Evolutionary conservation across 2,888 invertebrate species (phyloP).

Genomic region (Himalopsyche tibetana): DNA sequence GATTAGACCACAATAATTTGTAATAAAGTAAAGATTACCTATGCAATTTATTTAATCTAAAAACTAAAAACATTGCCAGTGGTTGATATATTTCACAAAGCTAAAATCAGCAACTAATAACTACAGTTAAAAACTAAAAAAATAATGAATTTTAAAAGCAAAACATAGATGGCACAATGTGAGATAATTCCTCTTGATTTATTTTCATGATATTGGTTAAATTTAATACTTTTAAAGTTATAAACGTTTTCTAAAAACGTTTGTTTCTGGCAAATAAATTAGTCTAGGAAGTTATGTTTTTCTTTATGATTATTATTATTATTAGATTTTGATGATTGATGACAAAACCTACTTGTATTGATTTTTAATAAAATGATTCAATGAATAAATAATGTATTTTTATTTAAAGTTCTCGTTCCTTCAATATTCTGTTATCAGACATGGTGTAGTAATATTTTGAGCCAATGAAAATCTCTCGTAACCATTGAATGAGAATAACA

Average conservation of each 20-base stretch:
- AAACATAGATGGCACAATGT: slow-evolving; percentile 6
- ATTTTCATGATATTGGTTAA: not conserved
- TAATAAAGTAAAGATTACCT: too few species aligned
- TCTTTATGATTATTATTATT: not conserved
- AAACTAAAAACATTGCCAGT: too few species aligned
- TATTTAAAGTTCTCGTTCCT: too few species aligned
- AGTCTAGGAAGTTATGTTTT: slow-evolving; percentile 12
- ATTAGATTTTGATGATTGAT: slow-evolving; percentile 8
- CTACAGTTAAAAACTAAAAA: not conserved
- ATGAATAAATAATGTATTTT: not conserved
- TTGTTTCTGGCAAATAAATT: not conserved
- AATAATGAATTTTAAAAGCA: not conserved
- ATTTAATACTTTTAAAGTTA: not conserved
- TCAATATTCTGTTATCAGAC: too few species aligned
- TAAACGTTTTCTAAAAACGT: slow-evolving; percentile 10
- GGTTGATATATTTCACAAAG: too few species aligned
- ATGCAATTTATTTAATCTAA: too few species aligned
- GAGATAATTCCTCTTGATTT: not conserved
- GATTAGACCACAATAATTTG: too few species aligned
- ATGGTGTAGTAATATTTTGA: too few species aligned
- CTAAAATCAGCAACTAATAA: too few species aligned
- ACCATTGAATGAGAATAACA: too few species aligned
- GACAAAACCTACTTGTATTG: slow-evolving; percentile 19
- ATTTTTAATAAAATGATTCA: slow-evolving; percentile 40
- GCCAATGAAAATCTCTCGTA: too few species aligned